A percentile compares a stretch with the other conserved stretches of the same genome.
Evolutionary conservation across 2,113 vertebrate species (phyloP).

Genomic region (Burhinus bistriatus): DNA sequence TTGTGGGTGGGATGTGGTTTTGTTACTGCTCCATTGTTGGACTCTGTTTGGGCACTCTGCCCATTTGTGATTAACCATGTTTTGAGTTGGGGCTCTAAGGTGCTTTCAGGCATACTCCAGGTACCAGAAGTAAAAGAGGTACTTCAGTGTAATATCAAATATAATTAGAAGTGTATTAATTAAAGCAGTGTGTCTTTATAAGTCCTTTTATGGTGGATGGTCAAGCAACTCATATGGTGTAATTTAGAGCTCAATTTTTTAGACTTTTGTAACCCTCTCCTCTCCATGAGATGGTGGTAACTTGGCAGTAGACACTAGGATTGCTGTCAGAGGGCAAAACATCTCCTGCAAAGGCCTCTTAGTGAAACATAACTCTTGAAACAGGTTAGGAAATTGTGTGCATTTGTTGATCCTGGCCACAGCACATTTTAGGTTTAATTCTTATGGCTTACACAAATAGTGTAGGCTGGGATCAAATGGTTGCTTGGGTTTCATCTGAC

Average conservation of each 20-base stretch:
- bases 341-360: neutral
- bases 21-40: neutral
- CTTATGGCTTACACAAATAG: too few relatives aligned
- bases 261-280: neutral
- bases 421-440: too few relatives aligned
- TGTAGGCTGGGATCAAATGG: too few relatives aligned
- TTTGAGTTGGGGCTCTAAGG: constrained; percentile 16
- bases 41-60: constrained; percentile 13
- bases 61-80: neutral
- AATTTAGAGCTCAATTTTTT: neutral
- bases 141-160: neutral
- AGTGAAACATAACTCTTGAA: neutral
- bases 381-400: neutral
- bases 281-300: neutral
- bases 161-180: constrained; percentile 25
- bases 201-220: neutral
- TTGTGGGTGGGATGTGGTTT: constrained; percentile 21
- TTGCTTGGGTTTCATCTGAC: too few relatives aligned
- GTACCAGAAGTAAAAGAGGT: constrained; percentile 9
- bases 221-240: neutral
- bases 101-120: constrained; percentile 18
- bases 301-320: neutral
- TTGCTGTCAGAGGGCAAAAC: neutral
- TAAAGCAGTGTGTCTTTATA: neutral
- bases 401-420: too few relatives aligned